Conservation (phyloP, 2,797 vertebrate species). For the Myiothlypis coronata region DNA sequence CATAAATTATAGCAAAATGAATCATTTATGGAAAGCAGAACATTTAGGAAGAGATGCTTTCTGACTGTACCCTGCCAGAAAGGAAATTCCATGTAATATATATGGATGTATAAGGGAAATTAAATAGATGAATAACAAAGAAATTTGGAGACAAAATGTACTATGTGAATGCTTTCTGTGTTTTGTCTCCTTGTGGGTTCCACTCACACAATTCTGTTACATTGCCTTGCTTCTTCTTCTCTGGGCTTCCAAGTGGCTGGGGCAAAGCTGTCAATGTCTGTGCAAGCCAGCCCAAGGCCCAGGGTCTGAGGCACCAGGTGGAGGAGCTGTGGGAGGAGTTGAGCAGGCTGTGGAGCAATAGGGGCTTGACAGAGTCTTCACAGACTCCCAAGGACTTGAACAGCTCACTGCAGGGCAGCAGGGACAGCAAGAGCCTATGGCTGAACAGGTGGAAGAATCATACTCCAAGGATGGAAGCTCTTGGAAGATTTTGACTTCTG, state of each 20-base stretch:
- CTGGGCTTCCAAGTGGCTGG: neutral
- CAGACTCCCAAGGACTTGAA: neutral
- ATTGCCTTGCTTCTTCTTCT: neutral
- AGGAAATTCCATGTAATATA: neutral
- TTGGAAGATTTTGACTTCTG: neutral
- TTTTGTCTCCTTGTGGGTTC: neutral
- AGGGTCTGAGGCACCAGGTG: neutral
- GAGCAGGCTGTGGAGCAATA: neutral
- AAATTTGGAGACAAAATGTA: neutral
- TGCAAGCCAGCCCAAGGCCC: neutral
- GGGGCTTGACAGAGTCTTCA: neutral
- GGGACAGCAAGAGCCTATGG: neutral
- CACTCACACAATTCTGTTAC: neutral
- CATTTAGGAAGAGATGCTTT: neutral
- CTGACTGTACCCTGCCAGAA: neutral
- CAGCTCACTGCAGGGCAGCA: neutral
- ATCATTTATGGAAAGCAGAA: neutral
- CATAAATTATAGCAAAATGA: neutral
- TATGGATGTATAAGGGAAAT: neutral
- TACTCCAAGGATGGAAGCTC: neutral
- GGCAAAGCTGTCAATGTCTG: accelerated
- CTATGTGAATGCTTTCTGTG: neutral
- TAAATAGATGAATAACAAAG: neutral
- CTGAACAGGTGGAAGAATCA: neutral
- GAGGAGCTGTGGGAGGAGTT: neutral